A percentile compares a stretch with the other conserved stretches of the same genome.
Conservation (phyloP, 2,113 vertebrate genomes). For the Dasyprocta punctata region DNA sequence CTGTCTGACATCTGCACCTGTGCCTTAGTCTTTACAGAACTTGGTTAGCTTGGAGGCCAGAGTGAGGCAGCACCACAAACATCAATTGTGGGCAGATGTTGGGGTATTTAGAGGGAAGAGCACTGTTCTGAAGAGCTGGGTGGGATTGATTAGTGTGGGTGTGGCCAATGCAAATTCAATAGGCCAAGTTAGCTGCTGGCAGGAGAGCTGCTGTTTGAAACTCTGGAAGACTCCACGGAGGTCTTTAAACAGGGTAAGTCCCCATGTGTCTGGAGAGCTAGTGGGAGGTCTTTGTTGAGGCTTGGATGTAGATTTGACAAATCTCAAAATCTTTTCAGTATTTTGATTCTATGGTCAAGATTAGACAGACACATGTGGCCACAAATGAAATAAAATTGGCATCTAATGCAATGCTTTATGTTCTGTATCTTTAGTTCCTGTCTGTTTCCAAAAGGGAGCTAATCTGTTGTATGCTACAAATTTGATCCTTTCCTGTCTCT, state of each 20-base stretch:
- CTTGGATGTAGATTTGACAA: slow-evolving; percentile 70
- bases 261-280: slow-evolving; percentile 65
- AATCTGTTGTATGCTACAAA: not conserved
- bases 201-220: slow-evolving; percentile 54
- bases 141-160: slow-evolving; percentile 76
- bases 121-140: not conserved
- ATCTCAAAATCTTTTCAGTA: slow-evolving; percentile 64
- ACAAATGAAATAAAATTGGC: slow-evolving; percentile 48
- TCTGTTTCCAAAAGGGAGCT: slow-evolving; percentile 46
- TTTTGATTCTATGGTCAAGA: slow-evolving; percentile 73
- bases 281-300: slow-evolving; percentile 75
- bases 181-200: slow-evolving; percentile 49
- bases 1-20: slow-evolving; percentile 14
- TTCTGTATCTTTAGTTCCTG: slow-evolving; percentile 49
- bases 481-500: not conserved
- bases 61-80: not conserved
- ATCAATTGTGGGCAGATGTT: slow-evolving; percentile 43
- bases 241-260: slow-evolving; percentile 69
- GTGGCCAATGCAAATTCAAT: slow-evolving; percentile 63
- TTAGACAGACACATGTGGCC: slow-evolving; percentile 68
- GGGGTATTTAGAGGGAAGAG: slow-evolving; percentile 31
- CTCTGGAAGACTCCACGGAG: slow-evolving; percentile 72
- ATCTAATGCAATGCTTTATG: slow-evolving; percentile 48
- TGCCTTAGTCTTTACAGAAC: not conserved
- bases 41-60: not conserved